Conservation (phyloP, 2,888 invertebrate genomes). For the Cerceris ruficornis region DNA sequence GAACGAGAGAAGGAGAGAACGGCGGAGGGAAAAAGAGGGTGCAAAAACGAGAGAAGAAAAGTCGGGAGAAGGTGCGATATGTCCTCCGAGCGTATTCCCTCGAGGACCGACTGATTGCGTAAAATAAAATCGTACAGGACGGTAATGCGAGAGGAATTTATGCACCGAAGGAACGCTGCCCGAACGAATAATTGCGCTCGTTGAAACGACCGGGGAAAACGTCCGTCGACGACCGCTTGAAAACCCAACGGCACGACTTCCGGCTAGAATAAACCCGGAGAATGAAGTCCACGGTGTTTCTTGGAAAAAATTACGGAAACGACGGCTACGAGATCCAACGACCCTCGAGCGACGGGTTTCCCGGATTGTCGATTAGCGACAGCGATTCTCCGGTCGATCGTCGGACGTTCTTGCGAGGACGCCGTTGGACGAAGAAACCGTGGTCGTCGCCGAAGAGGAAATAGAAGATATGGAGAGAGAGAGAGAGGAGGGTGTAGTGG, state of each 20-base stretch:
- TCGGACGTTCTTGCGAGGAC: no score
- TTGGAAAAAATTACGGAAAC: no score
- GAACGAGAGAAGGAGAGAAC: slow-evolving; percentile 17
- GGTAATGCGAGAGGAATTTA: slow-evolving; percentile 52
- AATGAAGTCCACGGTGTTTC: no score
- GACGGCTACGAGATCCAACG: no score
- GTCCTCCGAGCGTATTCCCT: slow-evolving; percentile 48
- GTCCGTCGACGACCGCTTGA: not conserved
- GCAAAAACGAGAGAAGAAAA: slow-evolving; percentile 27
- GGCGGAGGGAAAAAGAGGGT: slow-evolving; percentile 16
- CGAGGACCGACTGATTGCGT: slow-evolving; percentile 60
- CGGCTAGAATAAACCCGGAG: not conserved
- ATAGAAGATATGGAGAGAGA: no score
- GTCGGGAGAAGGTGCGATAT: slow-evolving; percentile 30
- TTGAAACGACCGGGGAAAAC: slow-evolving; percentile 11
- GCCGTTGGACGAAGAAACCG: no score
- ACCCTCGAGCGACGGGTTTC: no score
- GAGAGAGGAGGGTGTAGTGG: no score
- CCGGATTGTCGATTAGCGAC: no score
- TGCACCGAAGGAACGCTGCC: slow-evolving; percentile 25
- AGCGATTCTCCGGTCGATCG: no score
- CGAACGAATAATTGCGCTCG: slow-evolving; percentile 41
- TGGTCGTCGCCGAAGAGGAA: no score
- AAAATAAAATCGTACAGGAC: slow-evolving; percentile 55
- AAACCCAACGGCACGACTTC: not conserved